These are phyloP conservation scores for Holotrichia oblita DNA, from an alignment of 1,140 invertebrate genomes.

Conservation along the genomic window DNA sequence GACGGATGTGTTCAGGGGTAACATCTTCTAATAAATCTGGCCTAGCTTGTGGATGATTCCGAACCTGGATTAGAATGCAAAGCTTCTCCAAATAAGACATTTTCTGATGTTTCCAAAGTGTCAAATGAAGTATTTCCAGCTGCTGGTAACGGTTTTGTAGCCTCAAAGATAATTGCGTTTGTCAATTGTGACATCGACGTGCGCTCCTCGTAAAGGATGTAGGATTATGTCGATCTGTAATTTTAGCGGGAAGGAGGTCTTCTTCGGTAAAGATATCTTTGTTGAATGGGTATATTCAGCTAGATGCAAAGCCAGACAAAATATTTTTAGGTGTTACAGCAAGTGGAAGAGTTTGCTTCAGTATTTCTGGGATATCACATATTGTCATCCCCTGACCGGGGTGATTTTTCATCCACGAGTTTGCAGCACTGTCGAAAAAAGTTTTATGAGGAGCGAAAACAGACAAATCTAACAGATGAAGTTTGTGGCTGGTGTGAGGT, in stretches of 20 bases:
- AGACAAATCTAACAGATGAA: constrained; percentile 59
- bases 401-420: constrained; percentile 61
- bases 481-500: constrained; percentile 58
- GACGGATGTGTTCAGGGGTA: constrained; percentile 12
- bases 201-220: not conserved
- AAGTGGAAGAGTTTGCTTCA: constrained; percentile 55
- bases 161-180: not conserved
- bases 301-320: not conserved
- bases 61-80: not conserved
- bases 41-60: not conserved
- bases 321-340: constrained; percentile 21
- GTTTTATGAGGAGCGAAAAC: constrained; percentile 61
- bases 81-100: constrained; percentile 8
- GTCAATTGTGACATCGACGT: not conserved
- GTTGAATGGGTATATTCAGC: not conserved
- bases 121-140: not conserved
- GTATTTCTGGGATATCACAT: constrained; percentile 61
- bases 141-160: not conserved
- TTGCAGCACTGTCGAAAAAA: constrained; percentile 23
- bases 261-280: constrained; percentile 11
- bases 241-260: not conserved
- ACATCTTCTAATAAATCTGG: not conserved
- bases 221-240: not conserved
- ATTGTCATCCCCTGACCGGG: constrained; percentile 62
- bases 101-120: not conserved